These are phyloP conservation scores for Platalea minor DNA, from an alignment of 2,797 vertebrate species.

Conservation along the genomic window DNA sequence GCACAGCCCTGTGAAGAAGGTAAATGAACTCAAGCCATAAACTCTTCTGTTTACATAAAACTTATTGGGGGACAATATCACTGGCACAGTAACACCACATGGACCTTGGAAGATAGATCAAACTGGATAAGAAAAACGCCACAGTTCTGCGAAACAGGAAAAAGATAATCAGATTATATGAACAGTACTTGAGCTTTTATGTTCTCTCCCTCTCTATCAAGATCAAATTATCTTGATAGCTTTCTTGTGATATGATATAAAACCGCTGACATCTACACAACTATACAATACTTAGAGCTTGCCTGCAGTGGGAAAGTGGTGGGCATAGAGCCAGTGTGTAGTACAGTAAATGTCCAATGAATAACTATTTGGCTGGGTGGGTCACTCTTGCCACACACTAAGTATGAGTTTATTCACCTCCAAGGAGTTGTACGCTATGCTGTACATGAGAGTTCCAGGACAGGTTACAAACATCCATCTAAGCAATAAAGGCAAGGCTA, in stretches of 20 bases:
- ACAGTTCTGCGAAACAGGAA: neutral
- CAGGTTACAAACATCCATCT: neutral
- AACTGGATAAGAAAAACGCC: neutral
- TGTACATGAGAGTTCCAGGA: neutral
- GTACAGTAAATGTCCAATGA: neutral
- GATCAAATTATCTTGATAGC: neutral
- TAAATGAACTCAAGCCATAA: constrained; percentile 29
- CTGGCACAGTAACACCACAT: neutral
- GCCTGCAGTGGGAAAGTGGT: neutral
- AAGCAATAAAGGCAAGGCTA: neutral
- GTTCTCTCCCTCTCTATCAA: neutral
- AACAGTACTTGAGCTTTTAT: neutral
- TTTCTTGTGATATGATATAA: neutral
- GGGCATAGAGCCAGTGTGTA: neutral
- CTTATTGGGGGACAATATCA: neutral
- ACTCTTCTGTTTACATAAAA: neutral
- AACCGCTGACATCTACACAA: constrained; percentile 39
- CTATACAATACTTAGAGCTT: neutral
- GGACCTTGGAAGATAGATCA: constrained; percentile 39
- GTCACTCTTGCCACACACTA: neutral
- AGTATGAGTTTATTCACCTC: neutral
- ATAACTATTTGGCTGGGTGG: neutral
- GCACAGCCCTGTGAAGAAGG: neutral
- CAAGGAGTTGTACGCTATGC: rapidly evolving
- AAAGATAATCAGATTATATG: constrained; percentile 6